Percentiles rank a stretch among this genome's conserved stretches.
These are phyloP conservation scores for Champsocephalus gunnari DNA, from an alignment of 2,797 vertebrate genomes.

Conservation along the genomic window DNA sequence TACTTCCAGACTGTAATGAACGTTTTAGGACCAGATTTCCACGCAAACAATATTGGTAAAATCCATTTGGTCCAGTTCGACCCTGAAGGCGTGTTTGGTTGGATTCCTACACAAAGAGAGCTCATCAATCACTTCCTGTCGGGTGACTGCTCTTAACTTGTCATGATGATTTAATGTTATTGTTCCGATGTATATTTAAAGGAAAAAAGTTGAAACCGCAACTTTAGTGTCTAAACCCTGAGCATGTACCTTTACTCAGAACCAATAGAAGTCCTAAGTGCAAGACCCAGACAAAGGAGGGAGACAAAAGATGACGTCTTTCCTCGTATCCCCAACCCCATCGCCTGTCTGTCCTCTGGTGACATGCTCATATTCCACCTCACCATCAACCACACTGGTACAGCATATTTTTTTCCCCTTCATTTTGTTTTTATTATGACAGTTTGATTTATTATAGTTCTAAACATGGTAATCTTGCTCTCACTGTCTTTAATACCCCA, in stretches of 20 bases:
- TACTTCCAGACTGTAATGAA: conserved; percentile 82
- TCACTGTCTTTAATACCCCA: conserved; percentile 11
- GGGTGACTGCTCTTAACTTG: conserved; percentile 75
- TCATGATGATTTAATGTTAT: neutral
- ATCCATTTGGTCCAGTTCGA: conserved; percentile 89
- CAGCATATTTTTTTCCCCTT: neutral
- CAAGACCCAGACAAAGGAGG: conserved; percentile 62
- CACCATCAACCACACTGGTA: conserved; percentile 85
- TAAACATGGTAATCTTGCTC: neutral
- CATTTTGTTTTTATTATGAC: neutral
- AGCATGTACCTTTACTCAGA: conserved; percentile 48
- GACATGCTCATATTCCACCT: conserved; percentile 92
- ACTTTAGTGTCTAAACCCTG: neutral
- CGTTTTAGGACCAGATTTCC: conserved; percentile 89
- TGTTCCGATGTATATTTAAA: neutral
- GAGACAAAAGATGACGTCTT: conserved; percentile 45
- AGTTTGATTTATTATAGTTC: neutral
- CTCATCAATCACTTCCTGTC: conserved; percentile 84
- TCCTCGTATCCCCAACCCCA: conserved; percentile 90
- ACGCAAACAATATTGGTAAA: conserved; percentile 79
- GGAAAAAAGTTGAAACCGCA: neutral
- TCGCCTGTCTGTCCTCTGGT: conserved; percentile 87
- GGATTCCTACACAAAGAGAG: conserved; percentile 83
- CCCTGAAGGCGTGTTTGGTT: conserved; percentile 88
- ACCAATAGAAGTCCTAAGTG: conserved; percentile 57